phyloP scores from a whole-genome alignment of 2,888 invertebrate species.

The Ypsolopha sequella region DNA sequence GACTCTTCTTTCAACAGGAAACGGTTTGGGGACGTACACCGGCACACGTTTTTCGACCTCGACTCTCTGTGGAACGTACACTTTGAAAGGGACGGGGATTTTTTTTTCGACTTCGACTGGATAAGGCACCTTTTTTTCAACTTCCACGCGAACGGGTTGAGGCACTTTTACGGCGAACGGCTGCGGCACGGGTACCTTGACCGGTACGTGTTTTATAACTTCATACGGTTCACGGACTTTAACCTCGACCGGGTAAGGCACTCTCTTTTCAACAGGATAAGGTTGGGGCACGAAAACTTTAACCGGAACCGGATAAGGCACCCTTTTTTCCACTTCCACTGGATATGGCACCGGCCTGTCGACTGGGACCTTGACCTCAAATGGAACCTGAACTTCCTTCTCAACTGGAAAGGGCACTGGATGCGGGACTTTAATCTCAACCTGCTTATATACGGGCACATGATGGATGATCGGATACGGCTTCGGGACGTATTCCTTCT shows the following conservation, averaged over 20 bases:
- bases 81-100: conserved; percentile 34
- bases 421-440: conserved; percentile 53
- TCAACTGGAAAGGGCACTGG: conserved; percentile 51
- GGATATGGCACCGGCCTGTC: conserved; percentile 38
- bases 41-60: conserved; percentile 54
- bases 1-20: conserved; percentile 48
- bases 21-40: conserved; percentile 27
- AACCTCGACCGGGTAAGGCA: conserved; percentile 61
- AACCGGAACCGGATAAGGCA: conserved; percentile 37
- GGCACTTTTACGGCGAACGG: conserved; percentile 68
- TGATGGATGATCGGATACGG: conserved; percentile 59
- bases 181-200: conserved; percentile 49
- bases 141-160: conserved; percentile 58
- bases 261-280: conserved; percentile 58
- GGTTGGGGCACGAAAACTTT: conserved; percentile 29
- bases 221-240: conserved; percentile 55
- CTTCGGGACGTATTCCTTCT: conserved; percentile 60
- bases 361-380: conserved; percentile 54
- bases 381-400: conserved; percentile 49
- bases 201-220: conserved; percentile 51
- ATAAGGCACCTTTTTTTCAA: conserved; percentile 58
- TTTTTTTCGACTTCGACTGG: conserved; percentile 61
- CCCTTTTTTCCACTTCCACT: conserved; percentile 22
- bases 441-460: conserved; percentile 47
- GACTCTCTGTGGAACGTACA: conserved; percentile 19